Conservation (phyloP, 2,797 vertebrate genomes). For the Octomys mimax region DNA sequence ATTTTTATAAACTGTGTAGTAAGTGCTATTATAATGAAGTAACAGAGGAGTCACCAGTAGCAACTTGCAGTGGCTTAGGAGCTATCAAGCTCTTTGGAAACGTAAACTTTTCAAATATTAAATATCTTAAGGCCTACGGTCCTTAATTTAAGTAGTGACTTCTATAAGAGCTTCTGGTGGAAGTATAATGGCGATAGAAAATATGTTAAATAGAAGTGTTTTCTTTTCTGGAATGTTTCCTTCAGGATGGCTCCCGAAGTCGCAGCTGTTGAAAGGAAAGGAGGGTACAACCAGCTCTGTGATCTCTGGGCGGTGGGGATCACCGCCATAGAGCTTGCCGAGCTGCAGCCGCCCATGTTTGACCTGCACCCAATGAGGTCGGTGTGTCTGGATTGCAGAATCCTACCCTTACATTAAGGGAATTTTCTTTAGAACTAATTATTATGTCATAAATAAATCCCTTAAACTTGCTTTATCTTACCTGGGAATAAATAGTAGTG, state of each 20-base stretch:
- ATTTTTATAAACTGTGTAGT: not conserved
- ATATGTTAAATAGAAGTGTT: not conserved
- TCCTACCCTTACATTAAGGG: not conserved
- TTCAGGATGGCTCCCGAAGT: conserved; percentile 99
- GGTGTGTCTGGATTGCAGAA: conserved; percentile 38
- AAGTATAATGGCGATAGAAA: not conserved
- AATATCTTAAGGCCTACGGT: conserved; percentile 17
- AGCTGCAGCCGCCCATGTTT: conserved; percentile 99
- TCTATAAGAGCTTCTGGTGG: not conserved
- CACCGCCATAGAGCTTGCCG: conserved; percentile 98
- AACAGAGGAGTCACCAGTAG: not conserved
- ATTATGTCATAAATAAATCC: not conserved
- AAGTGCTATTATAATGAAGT: not conserved
- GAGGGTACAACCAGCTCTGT: conserved; percentile 98
- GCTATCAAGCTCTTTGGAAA: not conserved
- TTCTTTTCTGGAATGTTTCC: not conserved
- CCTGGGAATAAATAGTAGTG: not conserved
- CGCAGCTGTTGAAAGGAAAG: conserved; percentile 98
- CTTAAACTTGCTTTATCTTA: conserved; percentile 48
- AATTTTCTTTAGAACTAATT: not conserved
- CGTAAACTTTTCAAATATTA: not conserved
- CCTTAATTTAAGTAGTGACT: not conserved
- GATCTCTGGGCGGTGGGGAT: conserved; percentile 99
- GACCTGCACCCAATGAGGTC: conserved; percentile 98
- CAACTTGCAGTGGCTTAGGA: not conserved